Conservation (phyloP, 2,113 vertebrate genomes). For the Brachionichthys hirsutus region DNA sequence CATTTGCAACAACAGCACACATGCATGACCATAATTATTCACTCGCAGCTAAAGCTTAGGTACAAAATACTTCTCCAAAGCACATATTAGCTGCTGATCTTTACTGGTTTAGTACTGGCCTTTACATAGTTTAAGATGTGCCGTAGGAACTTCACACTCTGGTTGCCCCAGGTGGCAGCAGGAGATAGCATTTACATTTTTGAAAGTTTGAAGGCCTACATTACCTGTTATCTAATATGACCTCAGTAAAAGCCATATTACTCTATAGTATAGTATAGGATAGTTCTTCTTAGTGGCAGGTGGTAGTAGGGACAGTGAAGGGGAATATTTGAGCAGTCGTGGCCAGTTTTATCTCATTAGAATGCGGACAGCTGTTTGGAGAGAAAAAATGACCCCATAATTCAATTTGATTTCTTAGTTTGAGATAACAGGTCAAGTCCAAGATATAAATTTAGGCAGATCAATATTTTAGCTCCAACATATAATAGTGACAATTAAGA, state of each 20-base stretch:
- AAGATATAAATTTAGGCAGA: background rate
- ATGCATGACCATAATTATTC: constrained; percentile 12
- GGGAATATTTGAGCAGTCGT: constrained; percentile 4
- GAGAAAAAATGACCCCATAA: background rate
- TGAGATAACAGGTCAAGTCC: background rate
- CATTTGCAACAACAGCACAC: background rate
- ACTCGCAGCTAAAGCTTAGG: constrained; percentile 19
- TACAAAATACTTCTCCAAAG: constrained; percentile 22
- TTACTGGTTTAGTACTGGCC: no score
- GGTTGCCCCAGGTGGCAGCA: constrained; percentile 37
- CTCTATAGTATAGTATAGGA: constrained; percentile 15
- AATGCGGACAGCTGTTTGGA: background rate
- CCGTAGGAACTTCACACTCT: constrained; percentile 13
- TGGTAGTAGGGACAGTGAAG: background rate
- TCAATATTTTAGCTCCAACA: background rate
- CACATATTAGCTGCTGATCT: constrained; percentile 38
- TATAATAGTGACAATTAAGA: background rate
- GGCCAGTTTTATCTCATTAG: constrained; percentile 9
- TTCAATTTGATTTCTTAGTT: constrained; percentile 5
- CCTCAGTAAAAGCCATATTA: constrained; percentile 19
- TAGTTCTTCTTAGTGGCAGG: constrained; percentile 16
- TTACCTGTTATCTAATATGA: constrained; percentile 24
- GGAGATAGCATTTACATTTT: constrained; percentile 45
- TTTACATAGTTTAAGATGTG: constrained; percentile 35
- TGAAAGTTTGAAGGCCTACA: constrained; percentile 37